Percentiles rank a stretch among this genome's conserved stretches.
Conservation (phyloP, 2,113 vertebrate genomes). For the Scomber japonicus region DNA sequence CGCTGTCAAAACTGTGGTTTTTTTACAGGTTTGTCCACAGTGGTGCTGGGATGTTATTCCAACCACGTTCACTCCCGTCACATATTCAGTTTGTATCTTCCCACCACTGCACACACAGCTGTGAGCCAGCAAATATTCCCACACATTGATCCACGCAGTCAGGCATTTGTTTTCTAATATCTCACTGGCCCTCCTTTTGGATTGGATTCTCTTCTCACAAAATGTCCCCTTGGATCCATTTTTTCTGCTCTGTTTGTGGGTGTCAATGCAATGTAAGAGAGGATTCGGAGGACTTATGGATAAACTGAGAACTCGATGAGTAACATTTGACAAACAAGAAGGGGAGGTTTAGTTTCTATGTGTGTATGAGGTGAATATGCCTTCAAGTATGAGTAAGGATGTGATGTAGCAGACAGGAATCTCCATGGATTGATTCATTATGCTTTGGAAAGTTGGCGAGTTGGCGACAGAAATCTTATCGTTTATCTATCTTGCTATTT, state of each 20-base stretch:
- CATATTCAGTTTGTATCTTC: constrained; percentile 15
- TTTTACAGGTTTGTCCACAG: constrained; percentile 8
- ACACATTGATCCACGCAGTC: constrained; percentile 22
- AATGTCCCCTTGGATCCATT: constrained; percentile 28
- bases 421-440: constrained; percentile 19
- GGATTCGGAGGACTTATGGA: constrained; percentile 21
- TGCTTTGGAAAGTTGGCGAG: background rate
- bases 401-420: constrained; percentile 8
- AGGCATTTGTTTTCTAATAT: constrained; percentile 17
- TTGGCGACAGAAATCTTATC: background rate
- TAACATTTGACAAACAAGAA: constrained; percentile 4
- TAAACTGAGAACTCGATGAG: constrained; percentile 29
- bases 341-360: background rate
- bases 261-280: constrained; percentile 2
- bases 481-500: too few relatives aligned
- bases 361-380: constrained; percentile 2
- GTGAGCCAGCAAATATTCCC: constrained; percentile 44
- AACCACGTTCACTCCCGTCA: constrained; percentile 8
- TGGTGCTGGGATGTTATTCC: background rate
- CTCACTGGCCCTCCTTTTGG: constrained; percentile 19
- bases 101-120: constrained; percentile 53
- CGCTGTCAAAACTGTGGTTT: constrained; percentile 2
- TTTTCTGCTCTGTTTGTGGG: constrained; percentile 18
- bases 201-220: background rate
- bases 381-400: background rate